Conservation (phyloP, 1,140 invertebrate genomes). For the Hormaphis cornu region DNA sequence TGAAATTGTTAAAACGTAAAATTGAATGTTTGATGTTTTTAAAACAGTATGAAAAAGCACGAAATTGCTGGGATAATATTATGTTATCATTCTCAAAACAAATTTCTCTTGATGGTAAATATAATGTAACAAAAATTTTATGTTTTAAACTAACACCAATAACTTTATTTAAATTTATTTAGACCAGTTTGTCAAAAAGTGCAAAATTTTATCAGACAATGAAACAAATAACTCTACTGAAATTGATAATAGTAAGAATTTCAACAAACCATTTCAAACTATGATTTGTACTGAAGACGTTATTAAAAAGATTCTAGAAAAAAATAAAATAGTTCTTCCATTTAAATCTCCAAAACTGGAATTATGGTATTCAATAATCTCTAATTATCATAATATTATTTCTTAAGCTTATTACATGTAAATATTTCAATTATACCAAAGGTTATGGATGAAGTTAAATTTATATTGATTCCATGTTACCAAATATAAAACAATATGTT, state of each 20-base stretch:
- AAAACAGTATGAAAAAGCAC: conserved; percentile 14
- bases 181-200: conserved; percentile 2
- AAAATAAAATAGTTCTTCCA: conserved; percentile 27
- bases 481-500: too few relatives aligned
- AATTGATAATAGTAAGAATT: background rate
- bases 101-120: background rate
- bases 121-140: background rate
- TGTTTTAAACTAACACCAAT: background rate
- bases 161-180: background rate
- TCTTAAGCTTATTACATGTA: too few relatives aligned
- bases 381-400: too few relatives aligned
- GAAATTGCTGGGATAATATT: background rate
- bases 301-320: conserved; percentile 18
- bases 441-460: too few relatives aligned
- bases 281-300: background rate
- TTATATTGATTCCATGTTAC: too few relatives aligned
- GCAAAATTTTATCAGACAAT: background rate
- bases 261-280: background rate
- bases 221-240: background rate
- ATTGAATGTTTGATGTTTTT: conserved; percentile 32
- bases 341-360: conserved; percentile 7
- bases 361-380: conserved; percentile 29
- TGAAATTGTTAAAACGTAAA: conserved; percentile 35
- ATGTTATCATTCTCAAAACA: background rate
- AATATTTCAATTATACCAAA: too few relatives aligned